Conservation (phyloP, 2,113 vertebrate genomes). For the Rhinolophus ferrumequinum region DNA sequence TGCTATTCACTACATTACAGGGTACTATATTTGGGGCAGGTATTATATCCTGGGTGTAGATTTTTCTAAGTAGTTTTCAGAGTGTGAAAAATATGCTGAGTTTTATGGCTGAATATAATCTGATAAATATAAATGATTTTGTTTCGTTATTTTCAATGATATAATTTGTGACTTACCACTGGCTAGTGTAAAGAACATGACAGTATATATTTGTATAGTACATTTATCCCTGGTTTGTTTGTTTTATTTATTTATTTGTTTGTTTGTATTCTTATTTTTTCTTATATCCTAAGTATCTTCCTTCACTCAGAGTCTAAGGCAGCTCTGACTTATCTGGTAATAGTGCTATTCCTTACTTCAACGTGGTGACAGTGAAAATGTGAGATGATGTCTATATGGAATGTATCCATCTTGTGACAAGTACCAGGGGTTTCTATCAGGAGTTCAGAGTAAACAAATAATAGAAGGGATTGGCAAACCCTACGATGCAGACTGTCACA, state of each 20-base stretch:
- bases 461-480: too few species aligned
- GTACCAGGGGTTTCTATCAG: neutral
- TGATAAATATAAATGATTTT: neutral
- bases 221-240: neutral
- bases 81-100: neutral
- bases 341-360: neutral
- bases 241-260: neutral
- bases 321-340: neutral
- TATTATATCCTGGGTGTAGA: neutral
- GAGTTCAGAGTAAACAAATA: neutral
- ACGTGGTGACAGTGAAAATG: neutral
- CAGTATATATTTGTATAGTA: neutral
- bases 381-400: neutral
- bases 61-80: neutral
- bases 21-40: neutral
- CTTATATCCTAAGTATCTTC: neutral
- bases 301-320: neutral
- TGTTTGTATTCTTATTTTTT: neutral
- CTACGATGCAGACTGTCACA: fast-evolving
- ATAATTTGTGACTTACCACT: neutral
- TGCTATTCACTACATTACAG: neutral
- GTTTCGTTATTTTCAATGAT: neutral
- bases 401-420: neutral
- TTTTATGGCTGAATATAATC: neutral
- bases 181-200: neutral